phyloP scores from a whole-genome alignment of 2,797 vertebrate genomes.

The Poeciliopsis paucimaculata region DNA sequence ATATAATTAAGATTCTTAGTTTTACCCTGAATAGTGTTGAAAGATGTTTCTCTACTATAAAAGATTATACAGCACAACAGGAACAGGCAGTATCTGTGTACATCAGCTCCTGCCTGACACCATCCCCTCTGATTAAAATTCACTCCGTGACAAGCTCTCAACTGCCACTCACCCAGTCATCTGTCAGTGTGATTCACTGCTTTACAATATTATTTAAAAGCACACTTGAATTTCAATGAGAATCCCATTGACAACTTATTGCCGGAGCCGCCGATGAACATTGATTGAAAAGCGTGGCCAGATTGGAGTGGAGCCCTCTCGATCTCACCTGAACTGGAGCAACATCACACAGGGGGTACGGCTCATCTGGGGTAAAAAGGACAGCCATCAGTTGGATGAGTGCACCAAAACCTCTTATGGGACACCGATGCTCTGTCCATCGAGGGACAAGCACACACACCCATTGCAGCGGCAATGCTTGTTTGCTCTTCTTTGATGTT shows the following conservation, averaged over 20 bases:
- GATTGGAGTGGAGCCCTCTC: constrained; percentile 50
- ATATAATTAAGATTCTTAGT: background rate
- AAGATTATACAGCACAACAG: constrained; percentile 43
- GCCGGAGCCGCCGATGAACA: constrained; percentile 64
- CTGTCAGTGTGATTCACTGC: constrained; percentile 67
- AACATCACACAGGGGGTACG: background rate
- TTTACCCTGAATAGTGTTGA: background rate
- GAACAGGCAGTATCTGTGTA: constrained; percentile 30
- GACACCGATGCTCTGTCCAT: constrained; percentile 34
- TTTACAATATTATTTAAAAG: constrained; percentile 68
- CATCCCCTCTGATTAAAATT: constrained; percentile 68
- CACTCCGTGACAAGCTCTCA: constrained; percentile 66
- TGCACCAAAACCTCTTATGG: constrained; percentile 19
- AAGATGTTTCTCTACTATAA: constrained; percentile 11
- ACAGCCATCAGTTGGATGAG: constrained; percentile 23
- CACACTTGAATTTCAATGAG: constrained; percentile 77
- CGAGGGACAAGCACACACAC: constrained; percentile 14
- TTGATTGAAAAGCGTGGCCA: constrained; percentile 61
- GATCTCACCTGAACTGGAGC: constrained; percentile 32
- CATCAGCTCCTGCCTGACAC: constrained; percentile 63
- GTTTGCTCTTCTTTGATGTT: background rate
- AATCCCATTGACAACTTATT: constrained; percentile 74
- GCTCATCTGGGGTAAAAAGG: constrained; percentile 23
- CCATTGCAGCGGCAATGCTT: constrained; percentile 1
- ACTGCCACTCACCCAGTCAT: constrained; percentile 73